Evolutionary conservation across 2,797 vertebrate species (phyloP).

Genomic region (Acrossocheilus fasciatus): DNA sequence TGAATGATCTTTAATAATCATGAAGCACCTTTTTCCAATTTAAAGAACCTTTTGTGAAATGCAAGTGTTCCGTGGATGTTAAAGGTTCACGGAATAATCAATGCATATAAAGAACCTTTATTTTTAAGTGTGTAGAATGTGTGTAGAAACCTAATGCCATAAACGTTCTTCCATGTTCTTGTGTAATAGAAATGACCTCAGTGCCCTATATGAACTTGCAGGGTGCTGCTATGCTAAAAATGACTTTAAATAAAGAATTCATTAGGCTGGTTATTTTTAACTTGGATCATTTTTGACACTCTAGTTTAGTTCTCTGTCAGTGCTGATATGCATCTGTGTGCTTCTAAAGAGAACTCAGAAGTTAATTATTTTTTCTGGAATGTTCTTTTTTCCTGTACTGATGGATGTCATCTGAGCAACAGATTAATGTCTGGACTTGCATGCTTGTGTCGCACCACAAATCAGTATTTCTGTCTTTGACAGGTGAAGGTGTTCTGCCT

Average conservation of each 20-base stretch:
- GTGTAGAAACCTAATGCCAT: neutral
- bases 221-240: neutral
- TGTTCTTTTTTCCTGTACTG: slow-evolving; percentile 69
- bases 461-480: slow-evolving; percentile 29
- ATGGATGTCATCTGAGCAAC: slow-evolving; percentile 69
- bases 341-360: slow-evolving; percentile 56
- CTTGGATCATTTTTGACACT: neutral
- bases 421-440: slow-evolving; percentile 71
- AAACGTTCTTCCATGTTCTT: neutral
- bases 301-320: slow-evolving; percentile 60
- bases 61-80: neutral
- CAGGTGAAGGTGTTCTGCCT: slow-evolving; percentile 23
- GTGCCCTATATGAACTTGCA: neutral
- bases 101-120: too few species aligned
- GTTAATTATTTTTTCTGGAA: slow-evolving; percentile 80
- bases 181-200: neutral
- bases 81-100: neutral
- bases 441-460: slow-evolving; percentile 41
- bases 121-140: neutral
- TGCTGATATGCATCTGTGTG: slow-evolving; percentile 59
- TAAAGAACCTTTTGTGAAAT: neutral
- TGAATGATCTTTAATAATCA: neutral
- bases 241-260: neutral
- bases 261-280: neutral
- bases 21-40: neutral